These are phyloP conservation scores for Dolichoris vasculosae DNA, from an alignment of 1,140 invertebrate species.

Conservation along the genomic window DNA sequence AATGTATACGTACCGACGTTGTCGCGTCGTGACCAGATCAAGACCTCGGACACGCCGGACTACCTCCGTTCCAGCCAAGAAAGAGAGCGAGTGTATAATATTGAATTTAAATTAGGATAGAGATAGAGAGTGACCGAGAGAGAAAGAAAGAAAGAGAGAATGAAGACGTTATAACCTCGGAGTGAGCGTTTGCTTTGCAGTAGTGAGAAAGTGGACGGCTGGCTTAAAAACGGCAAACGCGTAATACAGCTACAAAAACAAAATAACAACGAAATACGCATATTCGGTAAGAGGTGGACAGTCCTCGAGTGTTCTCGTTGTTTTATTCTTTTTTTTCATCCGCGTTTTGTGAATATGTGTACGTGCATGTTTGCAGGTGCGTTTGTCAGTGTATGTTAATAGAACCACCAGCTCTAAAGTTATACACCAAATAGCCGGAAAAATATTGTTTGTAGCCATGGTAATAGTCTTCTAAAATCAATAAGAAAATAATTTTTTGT, in stretches of 20 bases:
- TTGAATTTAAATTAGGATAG: neutral
- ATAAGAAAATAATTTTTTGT: neutral
- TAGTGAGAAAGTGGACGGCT: neutral
- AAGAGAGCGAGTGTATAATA: neutral
- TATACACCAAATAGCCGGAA: neutral
- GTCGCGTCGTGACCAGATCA: neutral
- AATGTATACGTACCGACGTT: neutral
- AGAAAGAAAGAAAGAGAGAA: neutral
- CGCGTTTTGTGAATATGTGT: neutral
- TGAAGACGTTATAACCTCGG: conserved; percentile 8
- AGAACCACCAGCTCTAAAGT: neutral
- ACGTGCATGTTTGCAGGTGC: neutral
- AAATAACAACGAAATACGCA: neutral
- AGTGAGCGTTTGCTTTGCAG: neutral
- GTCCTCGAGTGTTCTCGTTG: neutral
- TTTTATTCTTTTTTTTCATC: neutral
- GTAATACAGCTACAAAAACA: neutral
- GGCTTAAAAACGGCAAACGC: neutral
- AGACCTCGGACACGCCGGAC: neutral
- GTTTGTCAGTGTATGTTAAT: neutral
- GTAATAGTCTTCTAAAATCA: neutral
- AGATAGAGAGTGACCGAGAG: neutral
- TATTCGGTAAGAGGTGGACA: neutral
- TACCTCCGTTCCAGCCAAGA: neutral
- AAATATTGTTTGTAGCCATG: neutral